These are phyloP conservation scores for Enteromius unitaeniatus DNA, from an alignment of 2,797 vertebrate species.

Conservation along the genomic window DNA sequence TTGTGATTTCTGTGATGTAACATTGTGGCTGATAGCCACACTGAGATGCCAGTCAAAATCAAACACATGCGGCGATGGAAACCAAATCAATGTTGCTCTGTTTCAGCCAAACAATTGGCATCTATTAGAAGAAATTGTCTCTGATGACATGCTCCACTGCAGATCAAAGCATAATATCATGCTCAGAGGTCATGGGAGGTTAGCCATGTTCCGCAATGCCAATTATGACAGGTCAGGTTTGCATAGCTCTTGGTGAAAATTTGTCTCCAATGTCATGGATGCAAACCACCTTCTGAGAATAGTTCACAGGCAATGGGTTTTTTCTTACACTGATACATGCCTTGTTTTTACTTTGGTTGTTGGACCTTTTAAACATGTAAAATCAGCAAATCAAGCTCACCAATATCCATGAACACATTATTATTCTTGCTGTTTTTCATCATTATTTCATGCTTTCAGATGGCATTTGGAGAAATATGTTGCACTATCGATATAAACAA, in stretches of 20 bases:
- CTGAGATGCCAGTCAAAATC: background rate
- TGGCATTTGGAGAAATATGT: background rate
- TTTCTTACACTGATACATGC: background rate
- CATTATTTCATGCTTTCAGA: conserved; percentile 12
- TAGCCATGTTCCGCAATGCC: conserved; percentile 45
- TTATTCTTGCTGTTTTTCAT: background rate
- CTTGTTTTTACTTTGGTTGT: background rate
- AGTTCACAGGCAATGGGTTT: background rate
- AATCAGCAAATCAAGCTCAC: background rate
- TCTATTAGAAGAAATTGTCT: conserved; percentile 63
- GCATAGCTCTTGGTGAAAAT: conserved; percentile 20
- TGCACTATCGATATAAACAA: background rate
- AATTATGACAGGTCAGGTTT: conserved; percentile 7
- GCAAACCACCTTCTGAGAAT: background rate
- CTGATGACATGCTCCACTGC: conserved; percentile 49
- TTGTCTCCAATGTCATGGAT: background rate
- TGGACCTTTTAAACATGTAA: background rate
- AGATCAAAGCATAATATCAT: conserved; percentile 65
- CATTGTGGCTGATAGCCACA: background rate
- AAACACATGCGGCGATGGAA: background rate
- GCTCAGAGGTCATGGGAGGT: conserved; percentile 49
- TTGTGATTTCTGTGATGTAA: background rate
- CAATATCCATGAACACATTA: background rate
- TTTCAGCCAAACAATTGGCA: conserved; percentile 61
- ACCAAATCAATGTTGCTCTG: background rate